These are phyloP conservation scores for Gymnodraco acuticeps DNA, from an alignment of 2,797 vertebrate species.

Conservation along the genomic window DNA sequence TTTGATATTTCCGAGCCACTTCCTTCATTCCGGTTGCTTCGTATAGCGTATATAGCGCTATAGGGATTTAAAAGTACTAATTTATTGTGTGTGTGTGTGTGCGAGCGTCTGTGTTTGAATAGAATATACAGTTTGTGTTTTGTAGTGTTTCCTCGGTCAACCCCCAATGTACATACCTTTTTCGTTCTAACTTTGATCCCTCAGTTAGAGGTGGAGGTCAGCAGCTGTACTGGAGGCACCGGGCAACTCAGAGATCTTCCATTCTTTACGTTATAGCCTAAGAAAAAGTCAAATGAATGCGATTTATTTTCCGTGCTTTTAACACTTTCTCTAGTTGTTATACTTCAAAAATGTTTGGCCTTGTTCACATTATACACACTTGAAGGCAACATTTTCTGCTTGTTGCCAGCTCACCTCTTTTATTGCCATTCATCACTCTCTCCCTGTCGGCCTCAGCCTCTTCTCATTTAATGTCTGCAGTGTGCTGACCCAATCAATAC, in stretches of 20 bases:
- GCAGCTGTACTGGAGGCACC: conserved; percentile 1
- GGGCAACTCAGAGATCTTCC: conserved; percentile 5
- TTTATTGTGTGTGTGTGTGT: conserved; percentile 28
- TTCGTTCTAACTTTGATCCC: background rate
- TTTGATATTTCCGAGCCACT: conserved; percentile 71
- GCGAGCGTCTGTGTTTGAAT: conserved; percentile 18
- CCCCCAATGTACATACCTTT: background rate
- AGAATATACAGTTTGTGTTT: conserved; percentile 27
- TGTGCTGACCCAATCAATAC: conserved; percentile 67
- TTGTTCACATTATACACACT: conserved; percentile 12
- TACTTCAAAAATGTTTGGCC: conserved; percentile 1
- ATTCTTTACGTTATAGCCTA: background rate
- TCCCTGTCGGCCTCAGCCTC: conserved; percentile 54
- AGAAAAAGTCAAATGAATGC: too few relatives aligned
- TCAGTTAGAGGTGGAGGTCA: background rate
- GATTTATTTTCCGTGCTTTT: conserved; percentile 6
- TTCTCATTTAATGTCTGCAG: conserved; percentile 69
- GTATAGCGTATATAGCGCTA: conserved; percentile 21
- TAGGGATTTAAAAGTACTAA: conserved; percentile 54
- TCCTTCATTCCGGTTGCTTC: conserved; percentile 40
- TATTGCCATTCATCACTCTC: conserved; percentile 70
- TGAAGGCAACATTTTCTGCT: conserved; percentile 20
- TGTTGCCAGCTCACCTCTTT: conserved; percentile 47
- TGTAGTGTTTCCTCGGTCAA: conserved; percentile 6
- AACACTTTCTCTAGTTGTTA: conserved; percentile 1